phyloP scores from a whole-genome alignment of 2,797 vertebrate species.

The Cichlasoma orientale region DNA sequence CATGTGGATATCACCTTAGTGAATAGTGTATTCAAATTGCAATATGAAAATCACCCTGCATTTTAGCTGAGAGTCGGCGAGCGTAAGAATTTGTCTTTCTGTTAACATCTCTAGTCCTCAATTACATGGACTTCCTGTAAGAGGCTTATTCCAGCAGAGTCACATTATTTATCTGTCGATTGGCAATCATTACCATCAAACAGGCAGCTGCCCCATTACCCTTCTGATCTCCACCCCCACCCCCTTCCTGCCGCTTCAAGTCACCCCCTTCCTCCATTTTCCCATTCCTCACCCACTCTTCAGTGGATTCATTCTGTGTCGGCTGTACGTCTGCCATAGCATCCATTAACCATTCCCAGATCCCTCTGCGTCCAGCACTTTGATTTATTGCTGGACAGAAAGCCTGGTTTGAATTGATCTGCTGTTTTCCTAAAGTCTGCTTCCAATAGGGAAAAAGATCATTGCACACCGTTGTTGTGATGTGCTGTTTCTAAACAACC shows the following conservation, averaged over 20 bases:
- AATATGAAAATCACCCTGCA: background rate
- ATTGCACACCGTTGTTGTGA: constrained; percentile 21
- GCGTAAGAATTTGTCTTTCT: background rate
- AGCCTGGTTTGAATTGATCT: constrained; percentile 55
- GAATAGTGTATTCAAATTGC: background rate
- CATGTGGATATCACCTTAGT: background rate
- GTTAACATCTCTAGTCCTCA: constrained; percentile 19
- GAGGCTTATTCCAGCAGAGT: constrained; percentile 58
- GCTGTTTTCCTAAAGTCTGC: constrained; percentile 37
- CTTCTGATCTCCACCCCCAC: constrained; percentile 44
- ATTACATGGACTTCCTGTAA: constrained; percentile 30
- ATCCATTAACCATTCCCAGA: constrained; percentile 67
- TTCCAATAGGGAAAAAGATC: constrained; percentile 11
- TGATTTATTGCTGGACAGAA: constrained; percentile 61
- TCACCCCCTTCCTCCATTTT: constrained; percentile 15
- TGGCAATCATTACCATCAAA: constrained; percentile 66
- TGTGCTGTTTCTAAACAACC: constrained; percentile 23
- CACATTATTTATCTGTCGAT: constrained; percentile 60
- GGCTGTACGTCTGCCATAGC: constrained; percentile 55
- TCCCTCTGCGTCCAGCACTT: constrained; percentile 43
- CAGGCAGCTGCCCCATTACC: constrained; percentile 68
- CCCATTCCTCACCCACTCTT: constrained; percentile 42
- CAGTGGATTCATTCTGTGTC: constrained; percentile 51
- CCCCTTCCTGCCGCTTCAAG: background rate
- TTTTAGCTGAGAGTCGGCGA: background rate